Evolutionary conservation across 2,113 vertebrate genomes (phyloP).

Genomic region (Peromyscus californicus): DNA sequence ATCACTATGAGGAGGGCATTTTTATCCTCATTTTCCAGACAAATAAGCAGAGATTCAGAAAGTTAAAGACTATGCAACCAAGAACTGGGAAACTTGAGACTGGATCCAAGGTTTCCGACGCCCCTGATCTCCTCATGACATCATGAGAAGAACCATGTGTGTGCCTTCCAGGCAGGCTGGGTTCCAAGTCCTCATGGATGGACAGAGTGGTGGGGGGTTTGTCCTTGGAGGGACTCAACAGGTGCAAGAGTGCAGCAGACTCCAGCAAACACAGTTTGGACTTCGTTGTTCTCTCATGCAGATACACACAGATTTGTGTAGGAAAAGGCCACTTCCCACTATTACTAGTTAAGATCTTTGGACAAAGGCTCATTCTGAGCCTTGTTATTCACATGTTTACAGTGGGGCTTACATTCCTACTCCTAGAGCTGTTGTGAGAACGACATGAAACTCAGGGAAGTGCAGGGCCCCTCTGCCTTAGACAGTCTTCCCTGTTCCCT

Average conservation of each 20-base stretch:
- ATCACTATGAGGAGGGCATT: neutral
- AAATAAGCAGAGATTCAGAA: neutral
- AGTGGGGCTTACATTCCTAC: neutral
- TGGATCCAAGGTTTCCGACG: neutral
- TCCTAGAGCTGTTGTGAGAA: constrained; percentile 28
- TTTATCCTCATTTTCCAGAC: neutral
- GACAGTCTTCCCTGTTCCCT: neutral
- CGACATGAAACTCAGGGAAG: neutral
- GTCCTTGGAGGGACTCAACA: neutral
- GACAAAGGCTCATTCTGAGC: neutral
- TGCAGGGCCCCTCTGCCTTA: neutral
- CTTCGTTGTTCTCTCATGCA: neutral
- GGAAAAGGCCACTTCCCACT: neutral
- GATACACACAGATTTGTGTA: neutral
- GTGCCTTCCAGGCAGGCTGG: neutral
- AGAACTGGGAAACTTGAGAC: neutral
- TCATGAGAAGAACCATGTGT: neutral
- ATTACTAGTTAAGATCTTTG: constrained; percentile 19
- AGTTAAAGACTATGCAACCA: neutral
- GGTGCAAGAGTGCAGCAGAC: neutral
- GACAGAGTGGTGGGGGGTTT: neutral
- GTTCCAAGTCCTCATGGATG: neutral
- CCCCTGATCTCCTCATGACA: neutral
- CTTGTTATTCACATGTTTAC: constrained; percentile 26
- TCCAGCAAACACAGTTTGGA: neutral